Conservation (phyloP, 2,888 invertebrate genomes). For the Epinotia nisella region DNA sequence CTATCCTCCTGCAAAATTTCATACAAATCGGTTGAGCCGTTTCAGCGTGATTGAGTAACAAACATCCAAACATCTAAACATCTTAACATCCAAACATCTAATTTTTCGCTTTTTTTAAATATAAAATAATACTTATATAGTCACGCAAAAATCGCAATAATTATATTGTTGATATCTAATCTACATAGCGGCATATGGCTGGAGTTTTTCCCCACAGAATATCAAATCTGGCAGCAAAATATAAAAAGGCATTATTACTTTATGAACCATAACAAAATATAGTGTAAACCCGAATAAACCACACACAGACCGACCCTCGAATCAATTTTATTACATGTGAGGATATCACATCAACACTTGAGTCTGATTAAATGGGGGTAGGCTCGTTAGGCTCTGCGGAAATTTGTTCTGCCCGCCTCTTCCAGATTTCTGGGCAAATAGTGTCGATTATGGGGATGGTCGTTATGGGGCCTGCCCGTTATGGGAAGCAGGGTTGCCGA, state of each 20-base stretch:
- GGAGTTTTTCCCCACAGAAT: background rate
- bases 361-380: constrained; percentile 77
- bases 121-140: no score
- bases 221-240: background rate
- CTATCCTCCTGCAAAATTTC: no score
- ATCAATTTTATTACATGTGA: constrained; percentile 36
- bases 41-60: no score
- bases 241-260: constrained; percentile 19
- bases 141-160: no score
- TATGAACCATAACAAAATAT: constrained; percentile 24
- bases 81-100: no score
- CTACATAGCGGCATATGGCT: background rate
- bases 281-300: constrained; percentile 22
- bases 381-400: constrained; percentile 67
- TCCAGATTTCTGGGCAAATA: constrained; percentile 62
- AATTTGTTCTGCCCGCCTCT: constrained; percentile 68
- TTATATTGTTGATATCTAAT: no score
- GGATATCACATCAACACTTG: constrained; percentile 72
- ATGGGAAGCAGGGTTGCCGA: constrained; percentile 29
- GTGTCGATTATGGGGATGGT: constrained; percentile 52
- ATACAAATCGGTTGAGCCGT: no score
- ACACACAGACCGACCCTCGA: constrained; percentile 31
- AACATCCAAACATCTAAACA: no score
- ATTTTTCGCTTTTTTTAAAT: no score
- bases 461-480: constrained; percentile 37